Conservation (phyloP, 2,888 invertebrate species). For the Cerceris rybyensis region DNA sequence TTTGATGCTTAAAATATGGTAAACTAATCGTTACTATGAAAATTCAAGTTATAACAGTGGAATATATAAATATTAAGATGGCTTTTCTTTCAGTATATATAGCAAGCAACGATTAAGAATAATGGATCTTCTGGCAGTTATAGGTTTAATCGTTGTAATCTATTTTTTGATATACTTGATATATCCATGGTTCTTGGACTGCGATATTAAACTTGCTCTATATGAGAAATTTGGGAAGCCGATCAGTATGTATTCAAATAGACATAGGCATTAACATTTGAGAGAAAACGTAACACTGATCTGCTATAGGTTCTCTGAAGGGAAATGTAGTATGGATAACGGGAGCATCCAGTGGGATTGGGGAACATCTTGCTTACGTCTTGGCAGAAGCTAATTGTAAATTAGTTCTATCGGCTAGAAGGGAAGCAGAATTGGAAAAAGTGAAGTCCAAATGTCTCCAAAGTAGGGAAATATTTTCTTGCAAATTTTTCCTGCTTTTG, state of each 20-base stretch:
- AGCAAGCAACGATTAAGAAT: neutral
- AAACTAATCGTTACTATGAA: too few species aligned
- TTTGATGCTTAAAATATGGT: too few species aligned
- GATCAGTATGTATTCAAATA: conserved; percentile 82
- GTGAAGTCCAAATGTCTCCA: conserved; percentile 86
- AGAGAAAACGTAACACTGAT: neutral
- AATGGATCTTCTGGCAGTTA: conserved; percentile 63
- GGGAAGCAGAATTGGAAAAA: conserved; percentile 85
- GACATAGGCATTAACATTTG: neutral
- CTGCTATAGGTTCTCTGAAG: conserved; percentile 82
- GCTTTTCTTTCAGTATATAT: neutral
- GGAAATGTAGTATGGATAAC: conserved; percentile 92
- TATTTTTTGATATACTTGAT: conserved; percentile 84
- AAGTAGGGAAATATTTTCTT: conserved; percentile 58
- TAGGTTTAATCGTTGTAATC: conserved; percentile 72
- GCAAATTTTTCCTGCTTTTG: neutral
- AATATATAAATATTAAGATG: neutral
- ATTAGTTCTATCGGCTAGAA: conserved; percentile 87
- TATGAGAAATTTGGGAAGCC: conserved; percentile 85
- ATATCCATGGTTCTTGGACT: conserved; percentile 84
- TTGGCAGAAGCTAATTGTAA: conserved; percentile 87
- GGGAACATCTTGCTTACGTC: conserved; percentile 87
- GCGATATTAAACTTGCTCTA: conserved; percentile 85
- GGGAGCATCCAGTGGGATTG: conserved; percentile 93
- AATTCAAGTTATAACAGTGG: too few species aligned